Evolutionary conservation across 2,888 invertebrate species (phyloP), one percentile per base, ranked within the genome.

Genomic region (Nasonia oneida): DNA sequence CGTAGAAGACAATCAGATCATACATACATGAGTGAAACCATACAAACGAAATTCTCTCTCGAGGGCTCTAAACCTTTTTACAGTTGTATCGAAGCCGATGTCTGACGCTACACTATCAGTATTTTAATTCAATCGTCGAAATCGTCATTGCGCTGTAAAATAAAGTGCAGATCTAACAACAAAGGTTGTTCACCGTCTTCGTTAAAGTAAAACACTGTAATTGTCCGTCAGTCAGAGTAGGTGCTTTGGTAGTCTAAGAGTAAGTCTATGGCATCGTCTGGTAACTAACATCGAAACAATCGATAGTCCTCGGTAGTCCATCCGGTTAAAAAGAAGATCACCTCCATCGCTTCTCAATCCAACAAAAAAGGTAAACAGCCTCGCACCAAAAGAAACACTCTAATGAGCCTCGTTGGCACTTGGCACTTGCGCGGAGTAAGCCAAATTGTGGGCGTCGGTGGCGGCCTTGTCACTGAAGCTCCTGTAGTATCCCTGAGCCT

Each of bases 361-460:
- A n/a, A 15, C n/a, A 18, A 67, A 67, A 67, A 67, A 33, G 67
- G 29, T 67, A 14, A 3, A 33, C 29, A 29, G 67, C 33, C 12
- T 67, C 67, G 33, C 33, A 33, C 67, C 1, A 67, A 67, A n/a
- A 8, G n/a, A 29, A 10, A 8, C 8, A 39, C 33, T 81, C 73
- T 61, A 85, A 74, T 79, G 39, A n/a, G 77, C 64, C 42, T 85
- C 79, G 82, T 78, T 85, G 37, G 79, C 80, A 79, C 87, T 88
- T 74, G 95, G 94, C 85, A 94, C 94, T 89, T 97, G 97, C 3
- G 95, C 95, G 84, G 95, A 95, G 91, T 97, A 97, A 4, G 97
- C 97, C 90, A 97, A 91, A 86, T 96, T 95, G 88, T 97, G 97
- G 8, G 96, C 95, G 57, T 95, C 95, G 6, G 29, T 67, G 15